These are phyloP conservation scores for Bellardia bayeri DNA, from an alignment of 2,888 invertebrate genomes.

Conservation along the genomic window DNA sequence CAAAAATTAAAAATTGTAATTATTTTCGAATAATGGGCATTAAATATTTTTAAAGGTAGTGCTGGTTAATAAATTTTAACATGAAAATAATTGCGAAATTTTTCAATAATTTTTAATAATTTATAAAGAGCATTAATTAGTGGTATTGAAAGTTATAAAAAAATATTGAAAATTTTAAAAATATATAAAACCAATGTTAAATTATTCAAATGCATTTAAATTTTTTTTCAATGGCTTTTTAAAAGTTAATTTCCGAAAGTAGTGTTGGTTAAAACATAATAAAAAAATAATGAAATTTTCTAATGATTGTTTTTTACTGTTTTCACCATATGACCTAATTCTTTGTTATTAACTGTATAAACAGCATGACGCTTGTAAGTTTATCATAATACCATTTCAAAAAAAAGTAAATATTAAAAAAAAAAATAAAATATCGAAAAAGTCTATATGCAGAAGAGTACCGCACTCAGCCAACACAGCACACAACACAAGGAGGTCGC, in stretches of 20 bases:
- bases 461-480: constrained; percentile 1
- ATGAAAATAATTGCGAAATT: no score
- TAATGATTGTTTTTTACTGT: no score
- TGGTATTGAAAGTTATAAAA: no score
- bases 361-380: constrained; percentile 20
- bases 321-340: background rate
- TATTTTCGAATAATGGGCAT: no score
- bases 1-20: no score
- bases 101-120: no score
- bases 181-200: background rate
- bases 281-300: no score
- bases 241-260: no score
- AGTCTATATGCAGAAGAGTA: constrained; percentile 18
- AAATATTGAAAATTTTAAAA: no score
- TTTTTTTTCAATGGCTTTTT: no score
- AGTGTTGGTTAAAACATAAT: no score
- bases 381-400: constrained; percentile 55
- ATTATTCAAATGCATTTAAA: background rate
- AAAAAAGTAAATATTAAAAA: constrained; percentile 27
- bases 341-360: constrained; percentile 38
- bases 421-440: constrained; percentile 14
- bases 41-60: background rate
- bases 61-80: background rate
- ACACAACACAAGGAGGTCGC: constrained; percentile 63
- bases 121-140: no score